Evolutionary conservation across 2,888 invertebrate species (phyloP), one percentile per base, ranked within the genome.

Genomic region (Pristionchus maxplancki): DNA sequence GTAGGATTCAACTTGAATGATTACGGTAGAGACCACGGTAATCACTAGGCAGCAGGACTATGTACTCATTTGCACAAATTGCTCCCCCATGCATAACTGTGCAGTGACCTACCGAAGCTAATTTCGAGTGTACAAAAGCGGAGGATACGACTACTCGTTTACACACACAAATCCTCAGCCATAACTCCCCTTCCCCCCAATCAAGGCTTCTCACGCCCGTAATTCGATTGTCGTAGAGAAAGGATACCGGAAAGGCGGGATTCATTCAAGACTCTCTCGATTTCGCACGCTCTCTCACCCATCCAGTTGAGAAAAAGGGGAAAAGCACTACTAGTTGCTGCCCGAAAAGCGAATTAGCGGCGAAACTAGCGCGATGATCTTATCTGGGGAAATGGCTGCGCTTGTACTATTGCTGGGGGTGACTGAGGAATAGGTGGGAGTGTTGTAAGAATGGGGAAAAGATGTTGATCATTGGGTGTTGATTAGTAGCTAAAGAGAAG

Each of bases 281-380:
- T 40, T 71, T 37, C 17, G 2, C 71, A 4, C 24, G 24, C 71
- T 71, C 71, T 71, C 34, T 71, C 71, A 37, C 44, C 78, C 9
- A 3, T 6, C n/a, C 20, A 11, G 17, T 15, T 28, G 24, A 40
- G n/a, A 78, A 24, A 58, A n/a, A 24, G 24, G 20, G 24, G 78
- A 78, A 78, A 78, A 78, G 78, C 28, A 78, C 71, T 71, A 67
- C 64, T 67, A 78, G 78, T 48, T 44, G 44, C n/a, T 28, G 31
- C 78, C 48, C 11, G 44, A 28, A 78, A 78, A 78, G 78, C 44
- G 28, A 78, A 78, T 78, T 78, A 78, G 40, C 78, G 78, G 13
- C 31, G 31, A 71, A 71, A 71, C 71, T 37, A 44, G 17, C 71
- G 58, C 31, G 37, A 11, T 71, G 71, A 71, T 71, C 71, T 71